Evolutionary conservation across 2,888 invertebrate species (phyloP), one percentile per base, ranked within the genome.

Genomic region (Polyploca ridens): DNA sequence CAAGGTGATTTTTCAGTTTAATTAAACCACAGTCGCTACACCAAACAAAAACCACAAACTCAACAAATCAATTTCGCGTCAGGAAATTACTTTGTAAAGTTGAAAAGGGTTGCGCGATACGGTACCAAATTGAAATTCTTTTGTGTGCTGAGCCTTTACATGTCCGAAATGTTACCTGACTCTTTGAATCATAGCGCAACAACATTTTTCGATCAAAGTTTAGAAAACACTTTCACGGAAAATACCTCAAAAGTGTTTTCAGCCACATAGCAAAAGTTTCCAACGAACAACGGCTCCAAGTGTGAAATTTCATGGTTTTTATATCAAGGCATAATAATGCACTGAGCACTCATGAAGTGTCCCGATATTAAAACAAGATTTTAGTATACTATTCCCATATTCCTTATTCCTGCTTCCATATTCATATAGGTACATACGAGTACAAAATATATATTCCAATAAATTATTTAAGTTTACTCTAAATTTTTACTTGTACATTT

Each of bases 91-190:
- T 90, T 91, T 90, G 90, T 86, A 88, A 90, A 90, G 85, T 90
- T 90, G 89, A 90, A 90, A 90, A 88, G 90, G 89, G 90, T 90
- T 88, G 81, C 77, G 84, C 90, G 88, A 90, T 90, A 90, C 89
- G 84, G 84, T 81, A 88, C 87, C 89, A 91, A 92, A 93, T 91
- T 93, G 93, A 92, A 93, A 93, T 93, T 93, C 92, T 93, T 92
- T 93, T 91, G 90, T 91, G 78, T 80, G 72, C 82, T 81, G 76
- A 82, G 86, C 91, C 88, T 91, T 90, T 88, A 88, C 88, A 89
- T 88, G 90, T 85, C 87, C 89, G 81, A 88, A 90, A 87, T 86
- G 89, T 81, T 91, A 90, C 92, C 91, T 89, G 89, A 72, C 81
- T 85, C 81, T 82, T 82, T 81, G 84, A 86, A 81, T 87, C 87